Evolutionary conservation across 1,140 invertebrate species (phyloP), one percentile per base, ranked within the genome.

Genomic region (Xylocopa sonorina): DNA sequence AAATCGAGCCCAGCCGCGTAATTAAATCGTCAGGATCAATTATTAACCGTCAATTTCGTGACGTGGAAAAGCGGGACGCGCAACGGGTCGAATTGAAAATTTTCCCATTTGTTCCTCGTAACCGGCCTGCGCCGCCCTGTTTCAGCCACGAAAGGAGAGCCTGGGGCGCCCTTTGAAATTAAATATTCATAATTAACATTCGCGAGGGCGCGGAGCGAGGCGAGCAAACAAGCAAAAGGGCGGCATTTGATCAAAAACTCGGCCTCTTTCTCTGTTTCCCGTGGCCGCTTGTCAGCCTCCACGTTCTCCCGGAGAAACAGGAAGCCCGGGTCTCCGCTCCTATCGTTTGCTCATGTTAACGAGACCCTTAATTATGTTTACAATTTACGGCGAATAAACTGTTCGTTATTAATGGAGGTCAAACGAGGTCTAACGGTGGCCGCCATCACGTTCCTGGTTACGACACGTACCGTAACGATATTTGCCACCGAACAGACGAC

Each of bases 291-390:
- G 77, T 51, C 78, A 51, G 64, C 9, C 48, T 78, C 55, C 51
- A 32, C 27, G 55, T 84, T n/a, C 68, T 81, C 46, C 29, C n/a
- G 29, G 32, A 69, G 68, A 81, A 84, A 81, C 84, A 81, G 67
- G 73, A 69, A 63, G 53, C 1, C 14, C 64, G 55, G 71, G 66
- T 46, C 57, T 63, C 66, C 46, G 79, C 82, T n/a, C n/a, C n/a
- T 85, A 85, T 85, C 83, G 84, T 84, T 83, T 84, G 83, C 75
- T 76, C 76, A 81, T 75, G 85, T 86, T 87, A 88, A 88, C 83
- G 83, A 87, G 87, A 78, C 83, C 79, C 57, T 85, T 88, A 88
- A 88, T 88, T 88, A 87, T 88, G 83, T 88, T 88, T 88, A 85
- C 83, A 80, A 85, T 87, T 58, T 77, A 73, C 69, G 66, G 73